These are phyloP conservation scores for Beroe forskalii DNA, from an alignment of 37 sponge, comb jelly and placozoan genomes.

Conservation along the genomic window DNA sequence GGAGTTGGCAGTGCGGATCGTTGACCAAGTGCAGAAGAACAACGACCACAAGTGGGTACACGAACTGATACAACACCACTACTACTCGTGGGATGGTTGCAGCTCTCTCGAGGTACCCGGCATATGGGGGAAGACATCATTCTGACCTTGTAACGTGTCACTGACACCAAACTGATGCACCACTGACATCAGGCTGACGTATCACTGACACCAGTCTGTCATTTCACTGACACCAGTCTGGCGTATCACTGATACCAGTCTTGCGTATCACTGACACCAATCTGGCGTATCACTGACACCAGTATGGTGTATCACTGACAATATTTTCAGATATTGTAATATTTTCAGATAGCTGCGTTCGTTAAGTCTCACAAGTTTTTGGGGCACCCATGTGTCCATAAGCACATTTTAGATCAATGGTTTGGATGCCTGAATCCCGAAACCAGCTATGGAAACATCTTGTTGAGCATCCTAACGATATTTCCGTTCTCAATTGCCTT, in stretches of 20 bases:
- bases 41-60: neutral
- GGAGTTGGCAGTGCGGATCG: neutral
- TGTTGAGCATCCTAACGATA: neutral
- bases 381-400: conserved; percentile 13
- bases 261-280: too few species aligned
- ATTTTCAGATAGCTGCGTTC: conserved; percentile 24
- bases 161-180: too few species aligned
- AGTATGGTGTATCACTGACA: too few species aligned
- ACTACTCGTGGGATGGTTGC: neutral
- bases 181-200: too few species aligned
- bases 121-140: too few species aligned
- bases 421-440: neutral
- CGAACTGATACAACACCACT: neutral
- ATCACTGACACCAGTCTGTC: too few species aligned
- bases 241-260: too few species aligned
- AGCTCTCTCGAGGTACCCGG: neutral
- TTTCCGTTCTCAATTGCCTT: neutral
- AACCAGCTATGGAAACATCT: neutral
- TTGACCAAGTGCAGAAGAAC: neutral
- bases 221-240: too few species aligned
- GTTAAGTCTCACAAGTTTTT: neutral
- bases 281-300: too few species aligned
- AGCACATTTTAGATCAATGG: neutral
- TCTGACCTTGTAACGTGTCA: too few species aligned
- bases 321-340: too few species aligned